Conservation (phyloP, 2,888 invertebrate genomes). For the Lampropteryx suffumata region DNA sequence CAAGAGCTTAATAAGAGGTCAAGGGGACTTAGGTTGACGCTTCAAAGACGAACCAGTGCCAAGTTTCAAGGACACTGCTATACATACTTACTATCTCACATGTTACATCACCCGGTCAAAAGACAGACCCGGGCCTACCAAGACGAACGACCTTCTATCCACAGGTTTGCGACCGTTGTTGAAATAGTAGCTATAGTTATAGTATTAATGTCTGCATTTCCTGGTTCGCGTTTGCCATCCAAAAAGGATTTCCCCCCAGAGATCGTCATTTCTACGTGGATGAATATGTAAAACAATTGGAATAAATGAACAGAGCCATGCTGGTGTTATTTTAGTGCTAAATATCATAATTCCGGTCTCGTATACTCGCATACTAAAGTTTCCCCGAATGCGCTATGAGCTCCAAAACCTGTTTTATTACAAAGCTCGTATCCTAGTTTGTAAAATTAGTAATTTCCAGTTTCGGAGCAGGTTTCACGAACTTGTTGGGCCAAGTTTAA, state of each 20-base stretch:
- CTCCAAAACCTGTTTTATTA: constrained; percentile 25
- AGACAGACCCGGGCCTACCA: not conserved
- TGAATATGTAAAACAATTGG: too few relatives aligned
- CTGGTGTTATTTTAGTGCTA: not conserved
- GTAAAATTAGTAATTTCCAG: constrained; percentile 29
- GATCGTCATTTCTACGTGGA: too few relatives aligned
- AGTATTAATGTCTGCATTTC: too few relatives aligned
- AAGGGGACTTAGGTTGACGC: constrained; percentile 8
- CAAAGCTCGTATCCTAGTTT: constrained; percentile 25
- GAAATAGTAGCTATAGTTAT: too few relatives aligned
- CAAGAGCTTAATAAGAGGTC: constrained; percentile 16
- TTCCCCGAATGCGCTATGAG: constrained; percentile 18
- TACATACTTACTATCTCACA: not conserved
- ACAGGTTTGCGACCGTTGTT: too few relatives aligned
- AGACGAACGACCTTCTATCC: too few relatives aligned
- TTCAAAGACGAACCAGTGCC: constrained; percentile 11
- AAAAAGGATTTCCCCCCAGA: too few relatives aligned
- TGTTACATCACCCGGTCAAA: not conserved
- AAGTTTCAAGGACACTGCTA: constrained; percentile 10
- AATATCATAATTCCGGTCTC: constrained; percentile 13
- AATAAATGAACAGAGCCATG: too few relatives aligned
- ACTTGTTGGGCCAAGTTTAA: constrained; percentile 35
- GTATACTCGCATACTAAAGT: constrained; percentile 13
- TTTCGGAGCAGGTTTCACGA: constrained; percentile 30
- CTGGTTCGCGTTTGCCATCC: too few relatives aligned